Evolutionary conservation across 2,888 invertebrate genomes (phyloP).

Genomic region (Drosophila buzzatii): DNA sequence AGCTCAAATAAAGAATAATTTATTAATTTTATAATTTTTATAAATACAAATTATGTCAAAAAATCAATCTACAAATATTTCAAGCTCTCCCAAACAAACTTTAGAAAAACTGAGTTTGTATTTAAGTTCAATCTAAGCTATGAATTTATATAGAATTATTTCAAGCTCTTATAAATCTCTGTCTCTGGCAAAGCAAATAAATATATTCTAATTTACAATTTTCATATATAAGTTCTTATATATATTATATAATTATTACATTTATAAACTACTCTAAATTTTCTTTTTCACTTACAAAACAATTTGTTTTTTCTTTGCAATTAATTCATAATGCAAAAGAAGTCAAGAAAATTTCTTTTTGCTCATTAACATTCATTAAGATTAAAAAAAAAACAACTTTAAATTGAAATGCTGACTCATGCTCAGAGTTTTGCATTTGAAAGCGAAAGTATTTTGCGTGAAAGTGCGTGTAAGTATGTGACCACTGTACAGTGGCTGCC

Average conservation of each 20-base stretch:
- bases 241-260: too few relatives aligned
- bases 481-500: constrained; percentile 6
- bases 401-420: constrained; percentile 36
- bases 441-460: constrained; percentile 69
- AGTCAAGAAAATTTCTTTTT: constrained; percentile 3
- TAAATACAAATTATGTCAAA: too few relatives aligned
- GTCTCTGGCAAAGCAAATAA: background rate
- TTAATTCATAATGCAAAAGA: background rate
- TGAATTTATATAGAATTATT: background rate
- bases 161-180: background rate
- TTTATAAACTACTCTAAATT: background rate
- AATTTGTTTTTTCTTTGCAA: background rate
- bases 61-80: too few relatives aligned
- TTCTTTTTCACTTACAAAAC: background rate
- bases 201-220: background rate
- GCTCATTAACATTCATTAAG: constrained; percentile 10
- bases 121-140: background rate
- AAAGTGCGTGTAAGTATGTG: constrained; percentile 51
- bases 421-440: constrained; percentile 48
- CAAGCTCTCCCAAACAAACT: background rate
- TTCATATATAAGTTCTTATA: background rate
- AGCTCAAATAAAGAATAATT: background rate
- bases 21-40: too few relatives aligned
- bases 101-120: background rate
- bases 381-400: constrained; percentile 1